phyloP scores from a whole-genome alignment of 2,113 vertebrate species.

The Macquaria australasica region DNA sequence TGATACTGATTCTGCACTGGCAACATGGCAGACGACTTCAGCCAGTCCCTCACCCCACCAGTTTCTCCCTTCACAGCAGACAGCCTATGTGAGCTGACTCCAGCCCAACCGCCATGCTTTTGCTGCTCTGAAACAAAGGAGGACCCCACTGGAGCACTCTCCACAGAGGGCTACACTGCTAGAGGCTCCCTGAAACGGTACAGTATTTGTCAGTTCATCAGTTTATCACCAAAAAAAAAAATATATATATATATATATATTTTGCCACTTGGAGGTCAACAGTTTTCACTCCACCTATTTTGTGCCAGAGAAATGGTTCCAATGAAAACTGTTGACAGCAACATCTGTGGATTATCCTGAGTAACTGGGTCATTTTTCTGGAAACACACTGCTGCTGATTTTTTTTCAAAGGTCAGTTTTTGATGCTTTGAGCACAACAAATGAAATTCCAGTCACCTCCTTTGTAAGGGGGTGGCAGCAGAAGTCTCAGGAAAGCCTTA shows the following conservation, averaged over 20 bases:
- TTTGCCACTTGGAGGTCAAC: neutral
- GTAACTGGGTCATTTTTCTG: neutral
- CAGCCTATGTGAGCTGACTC: slow-evolving; percentile 79
- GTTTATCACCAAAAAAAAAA: neutral
- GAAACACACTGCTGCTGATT: neutral
- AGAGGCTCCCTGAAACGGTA: slow-evolving; percentile 94
- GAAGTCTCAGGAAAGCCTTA: neutral
- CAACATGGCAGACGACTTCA: slow-evolving; percentile 87
- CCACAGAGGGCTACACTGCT: slow-evolving; percentile 87
- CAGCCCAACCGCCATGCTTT: slow-evolving; percentile 85
- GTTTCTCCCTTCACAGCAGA: slow-evolving; percentile 86
- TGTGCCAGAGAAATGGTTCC: slow-evolving; percentile 4
- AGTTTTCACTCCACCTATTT: neutral
- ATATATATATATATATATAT: too few relatives aligned
- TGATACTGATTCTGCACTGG: slow-evolving; percentile 5
- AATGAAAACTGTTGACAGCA: neutral
- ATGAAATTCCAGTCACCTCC: neutral
- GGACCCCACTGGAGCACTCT: slow-evolving; percentile 81
- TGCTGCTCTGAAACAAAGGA: slow-evolving; percentile 86
- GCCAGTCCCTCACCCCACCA: slow-evolving; percentile 77
- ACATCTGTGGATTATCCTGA: neutral
- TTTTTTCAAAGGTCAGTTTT: neutral
- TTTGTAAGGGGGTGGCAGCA: neutral
- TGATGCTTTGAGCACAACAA: slow-evolving; percentile 8
- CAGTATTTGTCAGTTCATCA: slow-evolving; percentile 4